phyloP scores from a whole-genome alignment of 2,113 vertebrate species.

The Papio anubis region DNA sequence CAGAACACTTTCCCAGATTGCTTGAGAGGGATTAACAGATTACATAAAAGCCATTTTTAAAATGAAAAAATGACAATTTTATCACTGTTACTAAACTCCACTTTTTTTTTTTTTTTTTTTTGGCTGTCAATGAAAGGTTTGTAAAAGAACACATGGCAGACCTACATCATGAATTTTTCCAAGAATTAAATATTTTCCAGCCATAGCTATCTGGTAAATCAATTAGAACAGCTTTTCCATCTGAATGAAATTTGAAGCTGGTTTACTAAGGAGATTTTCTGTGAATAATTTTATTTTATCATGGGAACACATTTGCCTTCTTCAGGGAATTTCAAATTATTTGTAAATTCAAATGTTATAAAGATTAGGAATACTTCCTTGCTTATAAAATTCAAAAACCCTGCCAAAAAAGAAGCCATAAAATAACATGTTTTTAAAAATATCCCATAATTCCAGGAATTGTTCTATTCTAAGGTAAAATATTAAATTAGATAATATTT shows the following conservation, averaged over 20 bases:
- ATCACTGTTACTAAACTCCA: neutral
- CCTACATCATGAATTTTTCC: neutral
- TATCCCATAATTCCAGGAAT: neutral
- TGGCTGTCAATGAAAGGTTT: neutral
- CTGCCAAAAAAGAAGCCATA: neutral
- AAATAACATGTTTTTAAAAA: neutral
- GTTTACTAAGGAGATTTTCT: neutral
- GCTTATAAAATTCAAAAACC: neutral
- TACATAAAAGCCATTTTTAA: neutral
- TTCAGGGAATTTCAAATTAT: slow-evolving; percentile 23
- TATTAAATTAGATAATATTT: neutral
- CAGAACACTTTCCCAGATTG: neutral
- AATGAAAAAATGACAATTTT: neutral
- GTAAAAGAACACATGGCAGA: neutral
- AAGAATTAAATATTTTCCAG: slow-evolving; percentile 30
- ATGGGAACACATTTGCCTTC: neutral
- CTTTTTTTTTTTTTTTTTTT: neutral
- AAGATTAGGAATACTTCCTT: slow-evolving; percentile 35
- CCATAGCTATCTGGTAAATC: neutral
- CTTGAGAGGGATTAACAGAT: neutral
- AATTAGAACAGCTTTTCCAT: slow-evolving; percentile 25
- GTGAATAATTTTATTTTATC: slow-evolving; percentile 37
- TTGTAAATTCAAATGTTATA: slow-evolving; percentile 32
- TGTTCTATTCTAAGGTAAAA: neutral
- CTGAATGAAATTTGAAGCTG: slow-evolving; percentile 35